A percentile compares a stretch with the other conserved stretches of the same genome.
These are phyloP conservation scores for Pelagia noctiluca DNA, from an alignment of 30 jellyfish, hydroid and myxozoan genomes.

Conservation along the genomic window DNA sequence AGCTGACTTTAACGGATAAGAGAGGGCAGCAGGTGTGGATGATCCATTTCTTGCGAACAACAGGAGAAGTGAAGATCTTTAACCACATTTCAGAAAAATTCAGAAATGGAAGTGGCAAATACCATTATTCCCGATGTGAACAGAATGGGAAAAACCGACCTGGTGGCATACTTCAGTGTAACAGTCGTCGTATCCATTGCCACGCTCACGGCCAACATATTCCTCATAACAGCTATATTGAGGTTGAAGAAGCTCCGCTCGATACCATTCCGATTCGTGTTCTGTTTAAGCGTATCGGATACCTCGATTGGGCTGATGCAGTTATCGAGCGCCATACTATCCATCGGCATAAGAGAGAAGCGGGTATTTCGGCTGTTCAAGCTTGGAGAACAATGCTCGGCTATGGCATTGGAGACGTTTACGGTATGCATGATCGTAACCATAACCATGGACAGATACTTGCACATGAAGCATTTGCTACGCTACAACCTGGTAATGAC, in stretches of 20 bases:
- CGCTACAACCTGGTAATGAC: not conserved
- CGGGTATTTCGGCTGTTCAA: not conserved
- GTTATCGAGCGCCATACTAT: not conserved
- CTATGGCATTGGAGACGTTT: not conserved
- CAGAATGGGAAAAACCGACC: too few relatives aligned
- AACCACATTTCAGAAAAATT: too few relatives aligned
- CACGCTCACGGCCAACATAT: not conserved
- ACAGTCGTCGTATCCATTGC: not conserved
- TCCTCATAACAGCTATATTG: not conserved
- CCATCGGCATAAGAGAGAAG: not conserved
- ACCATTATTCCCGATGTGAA: too few relatives aligned
- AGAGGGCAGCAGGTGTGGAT: too few relatives aligned
- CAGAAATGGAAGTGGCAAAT: too few relatives aligned
- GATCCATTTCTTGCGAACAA: too few relatives aligned
- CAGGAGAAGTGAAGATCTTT: too few relatives aligned
- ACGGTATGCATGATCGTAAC: slow-evolving; percentile 1
- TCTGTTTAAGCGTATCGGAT: slow-evolving; percentile 1
- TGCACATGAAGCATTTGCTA: slow-evolving; percentile 8
- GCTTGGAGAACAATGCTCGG: not conserved
- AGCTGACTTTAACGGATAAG: too few relatives aligned
- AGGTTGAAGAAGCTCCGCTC: not conserved
- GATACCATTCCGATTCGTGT: not conserved
- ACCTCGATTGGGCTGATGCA: not conserved
- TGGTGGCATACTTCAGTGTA: too few relatives aligned
- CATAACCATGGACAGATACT: slow-evolving; percentile 8